Conservation (phyloP, 1,140 invertebrate species). For the Dolichoris vasculosae region DNA sequence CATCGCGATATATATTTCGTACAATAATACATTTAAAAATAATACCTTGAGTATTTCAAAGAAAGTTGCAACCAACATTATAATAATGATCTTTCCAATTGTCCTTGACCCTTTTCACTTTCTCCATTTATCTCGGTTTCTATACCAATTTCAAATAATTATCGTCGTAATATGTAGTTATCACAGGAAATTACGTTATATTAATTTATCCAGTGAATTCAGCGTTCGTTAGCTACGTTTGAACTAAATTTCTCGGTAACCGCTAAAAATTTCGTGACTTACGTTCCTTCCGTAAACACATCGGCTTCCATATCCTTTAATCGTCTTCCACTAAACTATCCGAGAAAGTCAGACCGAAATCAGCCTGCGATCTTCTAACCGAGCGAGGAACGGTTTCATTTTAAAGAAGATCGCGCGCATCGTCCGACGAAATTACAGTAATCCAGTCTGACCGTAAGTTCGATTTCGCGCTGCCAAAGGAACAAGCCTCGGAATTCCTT, state of each 20-base stretch:
- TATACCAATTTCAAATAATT: no score
- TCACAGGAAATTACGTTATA: not conserved
- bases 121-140: not conserved
- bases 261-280: not conserved
- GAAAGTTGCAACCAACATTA: not conserved
- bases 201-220: no score
- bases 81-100: not conserved
- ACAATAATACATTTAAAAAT: not conserved
- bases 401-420: conserved; percentile 39
- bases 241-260: not conserved
- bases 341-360: conserved; percentile 23
- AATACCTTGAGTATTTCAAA: not conserved
- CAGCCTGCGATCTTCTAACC: not conserved
- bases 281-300: not conserved
- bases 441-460: not conserved
- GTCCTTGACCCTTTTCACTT: conserved; percentile 29
- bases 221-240: not conserved
- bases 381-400: not conserved
- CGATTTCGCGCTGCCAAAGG: not conserved
- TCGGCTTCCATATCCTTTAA: not conserved
- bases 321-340: not conserved
- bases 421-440: conserved; percentile 33
- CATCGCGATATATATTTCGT: not conserved
- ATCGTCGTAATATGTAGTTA: not conserved
- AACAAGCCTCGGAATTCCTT: not conserved